Percentiles rank a stretch among this genome's conserved stretches.
Conservation (phyloP, 2,113 vertebrate species). For the Macroglossus sobrinus region DNA sequence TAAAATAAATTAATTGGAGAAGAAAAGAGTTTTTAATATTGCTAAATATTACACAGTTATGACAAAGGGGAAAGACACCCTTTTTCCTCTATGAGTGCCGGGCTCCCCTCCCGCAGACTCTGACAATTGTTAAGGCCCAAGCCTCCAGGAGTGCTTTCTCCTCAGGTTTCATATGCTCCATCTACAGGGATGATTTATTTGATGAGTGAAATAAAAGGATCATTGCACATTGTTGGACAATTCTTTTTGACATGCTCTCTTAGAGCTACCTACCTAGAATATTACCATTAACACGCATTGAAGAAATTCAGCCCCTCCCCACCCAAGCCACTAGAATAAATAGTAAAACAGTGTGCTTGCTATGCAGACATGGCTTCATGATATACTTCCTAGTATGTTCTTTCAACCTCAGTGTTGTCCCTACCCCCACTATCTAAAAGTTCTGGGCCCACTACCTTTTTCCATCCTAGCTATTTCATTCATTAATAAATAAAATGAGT, state of each 20-base stretch:
- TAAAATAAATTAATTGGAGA: not conserved
- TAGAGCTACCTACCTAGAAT: not conserved
- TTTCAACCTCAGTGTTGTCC: not conserved
- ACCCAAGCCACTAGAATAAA: not conserved
- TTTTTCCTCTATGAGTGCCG: not conserved
- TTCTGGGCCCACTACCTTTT: not conserved
- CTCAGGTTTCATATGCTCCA: not conserved
- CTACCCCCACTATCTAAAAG: not conserved
- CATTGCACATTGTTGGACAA: not conserved
- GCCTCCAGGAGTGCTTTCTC: not conserved
- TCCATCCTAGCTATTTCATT: not conserved
- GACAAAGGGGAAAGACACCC: not conserved
- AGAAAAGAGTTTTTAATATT: not conserved
- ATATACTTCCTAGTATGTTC: rapidly evolving
- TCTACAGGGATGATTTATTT: not conserved
- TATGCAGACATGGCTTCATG: not conserved
- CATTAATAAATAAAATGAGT: not conserved
- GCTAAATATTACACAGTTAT: not conserved
- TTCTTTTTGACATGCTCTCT: not conserved
- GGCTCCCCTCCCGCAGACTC: not conserved
- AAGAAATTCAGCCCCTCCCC: not conserved
- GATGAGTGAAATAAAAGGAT: not conserved
- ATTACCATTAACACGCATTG: not conserved
- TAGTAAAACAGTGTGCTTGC: not conserved
- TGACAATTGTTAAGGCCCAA: too few relatives aligned